phyloP scores from a whole-genome alignment of 2,888 invertebrate species.

The Metallyticus violacea region DNA sequence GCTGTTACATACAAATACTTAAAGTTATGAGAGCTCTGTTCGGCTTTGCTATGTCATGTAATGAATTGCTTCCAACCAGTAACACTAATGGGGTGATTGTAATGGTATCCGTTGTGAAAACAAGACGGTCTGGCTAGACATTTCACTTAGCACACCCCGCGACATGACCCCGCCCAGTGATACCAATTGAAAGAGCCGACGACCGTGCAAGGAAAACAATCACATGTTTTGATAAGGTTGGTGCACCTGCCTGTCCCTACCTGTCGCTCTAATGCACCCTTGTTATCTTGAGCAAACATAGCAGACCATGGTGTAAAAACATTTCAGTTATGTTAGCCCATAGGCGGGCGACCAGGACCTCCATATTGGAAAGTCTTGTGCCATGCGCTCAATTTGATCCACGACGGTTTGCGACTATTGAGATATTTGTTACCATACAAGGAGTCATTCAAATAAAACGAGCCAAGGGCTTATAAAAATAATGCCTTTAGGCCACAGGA shows the following conservation, averaged over 20 bases:
- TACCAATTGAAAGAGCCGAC: not conserved
- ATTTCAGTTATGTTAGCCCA: not conserved
- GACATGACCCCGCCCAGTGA: not conserved
- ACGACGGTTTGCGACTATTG: too few species aligned
- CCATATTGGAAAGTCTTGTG: not conserved
- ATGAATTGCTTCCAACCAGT: conserved; percentile 29
- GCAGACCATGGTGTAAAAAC: not conserved
- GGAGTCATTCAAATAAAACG: too few species aligned
- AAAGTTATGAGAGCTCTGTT: too few species aligned
- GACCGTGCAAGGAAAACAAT: conserved; percentile 7
- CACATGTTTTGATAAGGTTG: conserved; percentile 4
- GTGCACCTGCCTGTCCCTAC: not conserved
- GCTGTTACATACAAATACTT: too few species aligned
- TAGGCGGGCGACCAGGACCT: not conserved
- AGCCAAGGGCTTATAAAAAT: too few species aligned
- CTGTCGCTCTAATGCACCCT: not conserved
- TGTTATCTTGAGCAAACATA: not conserved
- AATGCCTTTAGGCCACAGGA: too few species aligned
- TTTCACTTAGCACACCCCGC: not conserved
- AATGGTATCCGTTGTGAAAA: not conserved
- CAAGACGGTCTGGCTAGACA: not conserved
- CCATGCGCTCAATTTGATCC: too few species aligned
- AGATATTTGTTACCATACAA: too few species aligned
- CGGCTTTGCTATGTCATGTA: too few species aligned
- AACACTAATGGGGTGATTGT: not conserved